Base-by-base conservation (phyloP, 2,113 vertebrate species). In the Tenrec ecaudatus region DNA sequence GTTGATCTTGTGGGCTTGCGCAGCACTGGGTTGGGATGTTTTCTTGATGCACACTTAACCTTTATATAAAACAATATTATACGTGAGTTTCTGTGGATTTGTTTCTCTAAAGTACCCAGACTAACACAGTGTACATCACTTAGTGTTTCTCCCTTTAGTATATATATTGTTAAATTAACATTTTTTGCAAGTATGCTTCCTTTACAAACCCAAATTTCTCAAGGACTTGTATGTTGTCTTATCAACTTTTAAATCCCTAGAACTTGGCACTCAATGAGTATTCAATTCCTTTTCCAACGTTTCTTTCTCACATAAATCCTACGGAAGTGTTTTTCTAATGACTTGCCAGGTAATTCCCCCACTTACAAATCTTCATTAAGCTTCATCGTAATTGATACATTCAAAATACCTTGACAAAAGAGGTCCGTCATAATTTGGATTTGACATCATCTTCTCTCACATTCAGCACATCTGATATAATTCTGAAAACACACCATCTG, bases 211-310 rank as follows among this genome's bases (percentile, higher is more conserved):
- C 75, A 60, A 82, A 66, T 77, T 62, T 15, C 17, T 86, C 71
- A 3, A 86, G 60, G 20, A 2, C 16, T 91, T 36, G 93, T 17
- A 75, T 81, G 9, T 20, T 79, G 1, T 9, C 40, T 77, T 38
- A 38, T 79, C 88, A 95, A 76, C 33, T 71, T 90, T 73, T 73
- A n/a, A 69, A 93, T 36, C 0, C 19, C n/a, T 0, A 25, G 1
- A 1, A 81, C 15, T 29, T 80, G 25, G 38, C 3, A 95, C 9
- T 57, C 68, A 58, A 62, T n/a, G 20, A 11, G 6, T 62, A 92
- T 94, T 77, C 64, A 75, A 25, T 92, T 88, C 10, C 2, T 93
- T 76, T 71, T 83, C 60, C 6, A 73, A 8, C 2, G 86, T 90
- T 82, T 19, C 36, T 1, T 64, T 89, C 6, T 68, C 25, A 66